Percentiles rank a stretch among this genome's conserved stretches.
These are phyloP conservation scores for Cydia fagiglandana DNA, from an alignment of 1,140 invertebrate genomes.

Conservation along the genomic window DNA sequence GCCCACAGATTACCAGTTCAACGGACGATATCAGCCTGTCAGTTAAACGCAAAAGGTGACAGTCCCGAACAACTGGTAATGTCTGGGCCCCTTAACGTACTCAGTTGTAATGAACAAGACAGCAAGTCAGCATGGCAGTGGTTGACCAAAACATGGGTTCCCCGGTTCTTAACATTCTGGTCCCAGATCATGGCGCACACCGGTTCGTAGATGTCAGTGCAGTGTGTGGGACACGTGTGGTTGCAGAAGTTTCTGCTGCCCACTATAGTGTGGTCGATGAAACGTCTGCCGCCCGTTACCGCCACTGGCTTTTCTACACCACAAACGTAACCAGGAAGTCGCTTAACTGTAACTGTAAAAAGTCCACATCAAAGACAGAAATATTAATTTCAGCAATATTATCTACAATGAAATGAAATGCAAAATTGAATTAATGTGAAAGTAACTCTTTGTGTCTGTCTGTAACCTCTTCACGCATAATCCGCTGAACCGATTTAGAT, in stretches of 20 bases:
- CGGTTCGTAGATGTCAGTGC: not conserved
- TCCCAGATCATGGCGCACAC: not conserved
- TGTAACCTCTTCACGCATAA: too few relatives aligned
- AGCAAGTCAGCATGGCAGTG: conserved; percentile 8
- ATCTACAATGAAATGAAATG: too few relatives aligned
- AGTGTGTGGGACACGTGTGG: conserved; percentile 7
- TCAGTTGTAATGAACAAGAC: not conserved
- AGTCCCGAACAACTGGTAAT: too few relatives aligned
- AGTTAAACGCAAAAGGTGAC: too few relatives aligned
- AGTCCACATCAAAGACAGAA: too few relatives aligned
- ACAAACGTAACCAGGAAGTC: not conserved
- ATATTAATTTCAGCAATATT: too few relatives aligned
- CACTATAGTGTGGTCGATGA: not conserved
- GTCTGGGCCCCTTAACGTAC: not conserved
- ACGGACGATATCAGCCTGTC: too few relatives aligned
- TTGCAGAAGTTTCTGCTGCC: not conserved
- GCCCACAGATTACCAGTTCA: too few relatives aligned
- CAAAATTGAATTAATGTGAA: too few relatives aligned
- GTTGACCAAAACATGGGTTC: not conserved
- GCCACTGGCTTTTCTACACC: not conserved
- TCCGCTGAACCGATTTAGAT: too few relatives aligned
- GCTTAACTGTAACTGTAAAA: not conserved
- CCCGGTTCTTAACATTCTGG: not conserved
- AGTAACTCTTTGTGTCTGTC: too few relatives aligned
- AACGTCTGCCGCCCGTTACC: not conserved